Base-by-base conservation (phyloP, 2,888 invertebrate genomes). In the Pristionchus exspectatus region DNA sequence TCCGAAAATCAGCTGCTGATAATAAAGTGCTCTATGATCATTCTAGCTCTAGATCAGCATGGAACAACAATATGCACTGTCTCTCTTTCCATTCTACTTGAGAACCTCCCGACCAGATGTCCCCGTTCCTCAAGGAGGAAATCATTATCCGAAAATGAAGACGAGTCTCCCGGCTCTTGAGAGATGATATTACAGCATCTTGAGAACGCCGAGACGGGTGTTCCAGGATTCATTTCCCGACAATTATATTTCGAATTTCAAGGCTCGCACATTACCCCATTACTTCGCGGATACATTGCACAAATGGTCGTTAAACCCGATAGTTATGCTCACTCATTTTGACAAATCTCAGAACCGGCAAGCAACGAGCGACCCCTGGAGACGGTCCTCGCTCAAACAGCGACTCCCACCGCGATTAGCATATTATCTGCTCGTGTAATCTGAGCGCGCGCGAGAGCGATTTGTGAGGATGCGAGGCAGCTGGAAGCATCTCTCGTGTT, bases 81-180 rank as follows among this genome's bases (percentile, higher is more conserved):
- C 1, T 14, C 56, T 56, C 56, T 4, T 18, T 18, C 3, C 18
- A 1, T 4, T n/a, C 74, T 38, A 30, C 69, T 72, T 24, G 21
- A 72, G 69, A 33, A 16, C 66, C 24, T 9, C 63, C 63, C 77
- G 81, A 54, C 44, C 81, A 81, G 81, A 54, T 81, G 81, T 54
- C 50, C 50, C 0, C 14, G 9, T 44, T 16, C 38, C 74, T 38
- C 33, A 74, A 38, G 74, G 50, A 44, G 81, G 81, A 81, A 81
- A 81, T 81, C 24, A 81, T 50, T 81, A 81, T 81, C 81, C 81
- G 81, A 81, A 81, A 81, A 81, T 81, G 81, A 81, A 81, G 81
- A 54, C 24, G 81, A 81, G 5, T 10, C 33, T 30, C 72, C 81
- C 81, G 44, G 27, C 81, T 16, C 81, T 81, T 81, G 50, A 50